Conservation (phyloP, 2,797 vertebrate species). For the Phataginus tricuspis region DNA sequence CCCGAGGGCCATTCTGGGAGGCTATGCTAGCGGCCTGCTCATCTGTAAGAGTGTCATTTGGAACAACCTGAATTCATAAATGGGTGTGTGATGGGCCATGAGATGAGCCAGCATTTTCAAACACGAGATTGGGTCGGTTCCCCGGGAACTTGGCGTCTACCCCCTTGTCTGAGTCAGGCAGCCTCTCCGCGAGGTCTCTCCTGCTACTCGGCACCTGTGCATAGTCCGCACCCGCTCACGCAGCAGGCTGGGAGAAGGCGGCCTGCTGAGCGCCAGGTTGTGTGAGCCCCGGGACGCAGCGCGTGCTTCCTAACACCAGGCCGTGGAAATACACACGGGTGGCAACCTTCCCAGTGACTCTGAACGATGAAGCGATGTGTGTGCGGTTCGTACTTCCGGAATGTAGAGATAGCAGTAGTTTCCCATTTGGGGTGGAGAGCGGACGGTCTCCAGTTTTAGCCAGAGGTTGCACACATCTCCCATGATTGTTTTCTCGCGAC, state of each 20-base stretch:
- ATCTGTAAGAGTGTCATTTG: not conserved
- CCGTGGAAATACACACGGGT: not conserved
- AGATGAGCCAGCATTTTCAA: not conserved
- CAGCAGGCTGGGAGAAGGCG: not conserved
- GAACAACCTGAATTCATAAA: not conserved
- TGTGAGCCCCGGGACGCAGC: not conserved
- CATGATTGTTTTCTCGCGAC: not conserved
- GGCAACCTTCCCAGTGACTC: not conserved
- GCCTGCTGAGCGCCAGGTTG: too few relatives aligned
- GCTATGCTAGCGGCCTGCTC: not conserved
- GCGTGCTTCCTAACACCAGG: not conserved
- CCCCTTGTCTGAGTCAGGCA: rapidly evolving
- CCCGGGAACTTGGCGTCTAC: not conserved
- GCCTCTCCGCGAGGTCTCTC: not conserved
- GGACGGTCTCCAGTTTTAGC: not conserved
- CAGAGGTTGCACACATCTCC: not conserved
- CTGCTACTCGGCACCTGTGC: not conserved
- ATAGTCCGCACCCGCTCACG: rapidly evolving
- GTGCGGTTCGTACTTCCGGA: not conserved
- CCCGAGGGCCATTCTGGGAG: too few relatives aligned
- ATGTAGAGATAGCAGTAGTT: not conserved
- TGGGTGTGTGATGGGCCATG: not conserved
- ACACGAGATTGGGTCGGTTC: not conserved
- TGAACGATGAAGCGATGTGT: not conserved
- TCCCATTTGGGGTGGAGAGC: conserved; percentile 28